These are phyloP conservation scores for Salvelinus sp. DNA, from an alignment of 2,113 vertebrate species.

Conservation along the genomic window DNA sequence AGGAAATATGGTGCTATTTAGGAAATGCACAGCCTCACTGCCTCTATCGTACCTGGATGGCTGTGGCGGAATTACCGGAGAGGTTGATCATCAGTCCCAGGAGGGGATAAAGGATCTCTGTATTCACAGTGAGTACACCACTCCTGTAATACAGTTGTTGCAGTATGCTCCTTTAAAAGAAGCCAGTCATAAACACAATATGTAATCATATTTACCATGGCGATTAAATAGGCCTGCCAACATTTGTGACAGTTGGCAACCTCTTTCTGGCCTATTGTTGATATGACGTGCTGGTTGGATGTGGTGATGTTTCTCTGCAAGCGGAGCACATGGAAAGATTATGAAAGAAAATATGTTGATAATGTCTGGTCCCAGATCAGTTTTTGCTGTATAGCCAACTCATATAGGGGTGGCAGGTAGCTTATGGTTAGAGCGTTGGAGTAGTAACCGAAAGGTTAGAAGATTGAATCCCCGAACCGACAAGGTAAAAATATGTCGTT, in stretches of 20 bases:
- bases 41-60: slow-evolving; percentile 74
- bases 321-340: background rate
- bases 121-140: slow-evolving; percentile 28
- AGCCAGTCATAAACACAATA: background rate
- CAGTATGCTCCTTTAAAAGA: background rate
- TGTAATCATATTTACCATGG: slow-evolving; percentile 71
- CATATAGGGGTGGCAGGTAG: no score
- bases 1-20: background rate
- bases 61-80: slow-evolving; percentile 65
- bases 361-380: no score
- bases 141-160: slow-evolving; percentile 58
- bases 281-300: slow-evolving; percentile 39
- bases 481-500: no score
- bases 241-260: slow-evolving; percentile 70
- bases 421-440: no score
- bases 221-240: slow-evolving; percentile 72
- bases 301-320: slow-evolving; percentile 62
- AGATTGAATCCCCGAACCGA: no score
- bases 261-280: slow-evolving; percentile 64
- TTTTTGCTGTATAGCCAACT: no score
- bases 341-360: no score
- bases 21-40: background rate
- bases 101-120: slow-evolving; percentile 66
- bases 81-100: slow-evolving; percentile 87
- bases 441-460: no score